Conservation (phyloP, 2,113 vertebrate genomes). For the Stegostoma tigrinum region DNA sequence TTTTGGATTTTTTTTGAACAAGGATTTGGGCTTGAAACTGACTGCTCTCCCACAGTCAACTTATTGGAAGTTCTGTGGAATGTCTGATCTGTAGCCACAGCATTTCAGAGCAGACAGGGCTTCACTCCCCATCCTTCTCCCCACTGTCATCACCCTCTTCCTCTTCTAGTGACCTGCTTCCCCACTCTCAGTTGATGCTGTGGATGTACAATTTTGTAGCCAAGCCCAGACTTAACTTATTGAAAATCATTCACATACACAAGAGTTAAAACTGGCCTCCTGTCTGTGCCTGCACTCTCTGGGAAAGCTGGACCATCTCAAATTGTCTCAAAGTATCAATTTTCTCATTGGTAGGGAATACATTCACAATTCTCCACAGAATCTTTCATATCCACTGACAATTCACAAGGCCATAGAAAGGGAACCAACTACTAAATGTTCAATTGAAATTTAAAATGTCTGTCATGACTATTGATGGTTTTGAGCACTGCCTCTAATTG, state of each 20-base stretch:
- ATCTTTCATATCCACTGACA: background rate
- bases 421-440: background rate
- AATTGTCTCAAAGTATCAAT: background rate
- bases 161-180: too few species aligned
- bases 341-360: background rate
- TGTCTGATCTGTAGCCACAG: background rate
- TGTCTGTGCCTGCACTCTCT: background rate
- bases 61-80: background rate
- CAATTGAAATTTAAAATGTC: background rate
- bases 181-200: background rate
- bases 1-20: background rate
- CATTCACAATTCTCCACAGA: background rate
- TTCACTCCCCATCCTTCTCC: background rate
- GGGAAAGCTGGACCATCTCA: background rate
- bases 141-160: background rate
- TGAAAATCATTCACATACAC: background rate
- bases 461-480: background rate
- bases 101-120: background rate
- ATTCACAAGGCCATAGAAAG: background rate
- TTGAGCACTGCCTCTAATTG: background rate
- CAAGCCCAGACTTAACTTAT: background rate
- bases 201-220: background rate
- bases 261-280: background rate
- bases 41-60: background rate
- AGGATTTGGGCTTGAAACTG: background rate